Evolutionary conservation across 2,888 invertebrate genomes (phyloP).

Genomic region (Hemicrepidius hirtus): DNA sequence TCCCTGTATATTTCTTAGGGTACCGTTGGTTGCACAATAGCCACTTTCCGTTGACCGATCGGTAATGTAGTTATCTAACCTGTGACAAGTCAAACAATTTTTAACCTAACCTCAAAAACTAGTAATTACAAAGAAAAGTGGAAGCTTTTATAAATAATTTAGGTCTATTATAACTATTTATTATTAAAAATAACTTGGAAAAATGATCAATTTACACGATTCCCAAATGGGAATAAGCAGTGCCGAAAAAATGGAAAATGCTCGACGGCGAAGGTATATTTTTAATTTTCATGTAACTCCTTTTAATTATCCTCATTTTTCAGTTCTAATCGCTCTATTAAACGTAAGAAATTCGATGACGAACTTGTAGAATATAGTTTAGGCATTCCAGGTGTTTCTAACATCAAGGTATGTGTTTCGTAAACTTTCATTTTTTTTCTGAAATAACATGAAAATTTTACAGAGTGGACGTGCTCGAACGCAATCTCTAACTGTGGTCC

Average conservation of each 20-base stretch:
- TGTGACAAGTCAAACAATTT: too few relatives aligned
- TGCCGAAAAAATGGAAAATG: conserved; percentile 63
- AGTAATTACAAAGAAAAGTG: too few relatives aligned
- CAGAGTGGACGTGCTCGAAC: conserved; percentile 70
- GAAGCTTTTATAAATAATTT: too few relatives aligned
- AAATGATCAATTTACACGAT: conserved; percentile 60
- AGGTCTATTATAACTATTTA: background rate
- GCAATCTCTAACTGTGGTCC: conserved; percentile 65
- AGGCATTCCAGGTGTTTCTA: conserved; percentile 76
- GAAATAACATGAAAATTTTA: background rate
- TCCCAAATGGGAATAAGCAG: conserved; percentile 61
- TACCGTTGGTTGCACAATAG: too few relatives aligned
- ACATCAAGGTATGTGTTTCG: conserved; percentile 64
- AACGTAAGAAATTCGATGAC: conserved; percentile 96
- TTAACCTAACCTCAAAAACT: too few relatives aligned
- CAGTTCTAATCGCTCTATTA: conserved; percentile 95
- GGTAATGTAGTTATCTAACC: too few relatives aligned
- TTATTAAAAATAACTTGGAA: background rate
- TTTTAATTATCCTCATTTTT: conserved; percentile 44
- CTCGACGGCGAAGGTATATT: conserved; percentile 67
- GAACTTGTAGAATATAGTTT: conserved; percentile 95
- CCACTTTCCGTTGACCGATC: too few relatives aligned
- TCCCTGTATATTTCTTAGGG: too few relatives aligned
- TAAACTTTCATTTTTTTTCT: background rate
- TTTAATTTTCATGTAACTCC: background rate